These are phyloP conservation scores for Trogon melanurus DNA, from an alignment of 2,113 vertebrate species.

Conservation along the genomic window DNA sequence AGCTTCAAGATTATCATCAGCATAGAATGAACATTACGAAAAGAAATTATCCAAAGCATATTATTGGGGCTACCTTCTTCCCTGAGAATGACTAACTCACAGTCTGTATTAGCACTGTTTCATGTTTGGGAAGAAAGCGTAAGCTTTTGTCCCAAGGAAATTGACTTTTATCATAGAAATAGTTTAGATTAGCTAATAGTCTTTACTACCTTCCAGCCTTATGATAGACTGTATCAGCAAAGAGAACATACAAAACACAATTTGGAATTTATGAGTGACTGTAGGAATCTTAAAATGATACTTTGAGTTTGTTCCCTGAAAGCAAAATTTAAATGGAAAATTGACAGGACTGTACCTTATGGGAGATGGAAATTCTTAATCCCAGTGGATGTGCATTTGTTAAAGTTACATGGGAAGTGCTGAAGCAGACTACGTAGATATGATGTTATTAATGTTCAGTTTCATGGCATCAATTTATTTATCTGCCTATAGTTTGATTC, in stretches of 20 bases:
- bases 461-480: not conserved
- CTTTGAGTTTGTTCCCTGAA: not conserved
- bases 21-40: not conserved
- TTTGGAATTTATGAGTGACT: not conserved
- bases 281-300: not conserved
- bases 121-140: not conserved
- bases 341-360: not conserved
- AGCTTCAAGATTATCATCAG: not conserved
- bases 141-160: not conserved
- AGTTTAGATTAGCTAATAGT: not conserved
- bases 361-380: not conserved
- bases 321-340: not conserved
- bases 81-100: not conserved
- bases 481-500: not conserved
- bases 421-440: not conserved
- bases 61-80: not conserved
- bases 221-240: not conserved
- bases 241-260: not conserved
- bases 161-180: not conserved
- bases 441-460: not conserved
- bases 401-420: not conserved
- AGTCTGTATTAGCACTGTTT: not conserved
- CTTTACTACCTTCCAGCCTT: not conserved
- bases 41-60: not conserved
- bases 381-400: not conserved